Conservation (phyloP, 2,113 vertebrate genomes). For the Petroica traversi region DNA sequence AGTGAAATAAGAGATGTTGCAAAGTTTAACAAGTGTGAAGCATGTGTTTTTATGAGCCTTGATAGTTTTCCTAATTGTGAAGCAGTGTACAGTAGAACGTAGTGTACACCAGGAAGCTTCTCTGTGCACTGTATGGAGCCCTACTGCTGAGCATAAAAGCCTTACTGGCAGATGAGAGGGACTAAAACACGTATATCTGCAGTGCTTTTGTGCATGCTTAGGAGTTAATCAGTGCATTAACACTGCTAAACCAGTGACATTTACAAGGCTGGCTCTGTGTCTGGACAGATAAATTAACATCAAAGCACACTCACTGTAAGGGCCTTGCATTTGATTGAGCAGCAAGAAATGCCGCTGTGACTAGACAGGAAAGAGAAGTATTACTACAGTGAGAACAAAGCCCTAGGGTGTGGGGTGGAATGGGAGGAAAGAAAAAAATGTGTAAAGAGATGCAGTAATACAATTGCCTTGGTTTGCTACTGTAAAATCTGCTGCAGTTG, state of each 20-base stretch:
- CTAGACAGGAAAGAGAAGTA: not conserved
- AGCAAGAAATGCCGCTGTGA: not conserved
- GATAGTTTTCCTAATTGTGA: not conserved
- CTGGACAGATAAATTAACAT: slow-evolving; percentile 7
- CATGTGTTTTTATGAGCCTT: not conserved
- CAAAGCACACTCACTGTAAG: not conserved
- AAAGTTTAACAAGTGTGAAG: slow-evolving; percentile 31
- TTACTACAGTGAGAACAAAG: not conserved
- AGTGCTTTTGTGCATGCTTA: not conserved
- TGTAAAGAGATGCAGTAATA: not conserved
- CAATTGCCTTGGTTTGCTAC: not conserved
- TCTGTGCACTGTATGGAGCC: not conserved
- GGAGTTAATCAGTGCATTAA: not conserved
- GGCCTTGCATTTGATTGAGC: not conserved
- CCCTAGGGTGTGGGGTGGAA: not conserved
- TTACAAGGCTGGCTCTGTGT: not conserved
- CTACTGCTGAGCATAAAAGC: not conserved
- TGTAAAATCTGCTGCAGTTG: not conserved
- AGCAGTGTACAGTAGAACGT: not conserved
- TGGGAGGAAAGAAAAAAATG: not conserved
- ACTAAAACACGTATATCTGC: not conserved
- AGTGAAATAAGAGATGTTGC: not conserved
- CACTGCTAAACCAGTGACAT: not conserved
- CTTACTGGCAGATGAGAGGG: not conserved
- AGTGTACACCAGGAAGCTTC: not conserved